Evolutionary conservation across 2,113 vertebrate species (phyloP), one percentile per base, ranked within the genome.

Genomic region (Haliaeetus leucogaster): DNA sequence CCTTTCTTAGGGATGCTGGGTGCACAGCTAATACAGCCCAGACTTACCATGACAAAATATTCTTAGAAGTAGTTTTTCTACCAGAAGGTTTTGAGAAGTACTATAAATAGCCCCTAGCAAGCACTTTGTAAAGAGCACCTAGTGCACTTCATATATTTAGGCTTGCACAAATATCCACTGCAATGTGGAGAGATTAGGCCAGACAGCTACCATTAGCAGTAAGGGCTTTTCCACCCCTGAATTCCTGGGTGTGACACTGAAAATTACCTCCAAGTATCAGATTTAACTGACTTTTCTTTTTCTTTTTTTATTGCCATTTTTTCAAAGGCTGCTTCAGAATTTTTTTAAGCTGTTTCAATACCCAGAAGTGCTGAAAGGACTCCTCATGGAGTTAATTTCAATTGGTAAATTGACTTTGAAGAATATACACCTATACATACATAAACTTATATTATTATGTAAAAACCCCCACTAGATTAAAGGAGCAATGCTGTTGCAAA

Each of bases 181-280:
- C 56, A 84, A 52, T 13, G 18, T 21, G 65, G 40, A 86, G 19
- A 36, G 20, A 77, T 82, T 77, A 82, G 78, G 74, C 34, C 90
- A 93, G 59, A 73, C 22, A 90, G 68, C 34, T 80, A 56, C 43
- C 36, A 89, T 53, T 63, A 67, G 38, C 27, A 72, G 48, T 48
- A 89, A 85, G 29, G 62, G 66, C 40, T 95, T 74, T 86, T 95
- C 83, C n/a, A 82, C 23, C 52, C 47, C 52, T 89, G 95, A 94
- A 93, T 94, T 92, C 74, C n/a, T 45, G 42, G 52, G 59, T 91
- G 68, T 48, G 52, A 82, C 30, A 86, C 36, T 80, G 61, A 95
- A 97, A 93, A 95, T 71, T 85, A 94, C 55, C 56, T 72, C 42
- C 77, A 83, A 89, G 45, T 68, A 95, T 62, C 78, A 90, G 74